phyloP scores from a whole-genome alignment of 2,797 vertebrate genomes.

The Danio kyathit region DNA sequence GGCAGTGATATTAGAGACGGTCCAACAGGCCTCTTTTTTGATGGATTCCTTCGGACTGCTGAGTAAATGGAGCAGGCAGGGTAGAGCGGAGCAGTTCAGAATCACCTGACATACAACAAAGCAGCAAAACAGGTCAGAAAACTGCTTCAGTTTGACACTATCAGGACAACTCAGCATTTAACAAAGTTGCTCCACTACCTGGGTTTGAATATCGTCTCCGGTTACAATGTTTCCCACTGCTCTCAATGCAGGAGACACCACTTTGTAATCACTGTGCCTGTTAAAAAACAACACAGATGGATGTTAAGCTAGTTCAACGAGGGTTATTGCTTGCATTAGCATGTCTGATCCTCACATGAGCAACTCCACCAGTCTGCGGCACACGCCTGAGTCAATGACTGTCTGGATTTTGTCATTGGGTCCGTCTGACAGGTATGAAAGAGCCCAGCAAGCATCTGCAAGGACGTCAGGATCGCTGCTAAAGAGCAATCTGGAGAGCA shows the following conservation, averaged over 20 bases:
- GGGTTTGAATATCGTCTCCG: constrained; percentile 92
- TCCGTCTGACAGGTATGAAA: constrained; percentile 92
- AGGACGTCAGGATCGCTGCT: constrained; percentile 90
- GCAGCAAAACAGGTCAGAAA: constrained; percentile 20
- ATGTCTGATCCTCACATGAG: constrained; percentile 83
- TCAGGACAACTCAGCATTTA: not conserved
- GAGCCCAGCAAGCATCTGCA: constrained; percentile 92
- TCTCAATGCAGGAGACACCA: constrained; percentile 91
- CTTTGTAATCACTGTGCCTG: constrained; percentile 93
- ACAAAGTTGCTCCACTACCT: constrained; percentile 75
- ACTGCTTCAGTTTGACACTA: not conserved
- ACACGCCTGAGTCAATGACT: constrained; percentile 92
- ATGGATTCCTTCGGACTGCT: constrained; percentile 93
- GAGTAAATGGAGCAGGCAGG: constrained; percentile 90
- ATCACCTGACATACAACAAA: constrained; percentile 81
- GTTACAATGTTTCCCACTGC: constrained; percentile 94
- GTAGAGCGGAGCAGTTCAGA: constrained; percentile 90
- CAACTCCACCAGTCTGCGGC: constrained; percentile 89
- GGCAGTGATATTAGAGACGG: constrained; percentile 92
- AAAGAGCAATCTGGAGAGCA: constrained; percentile 89
- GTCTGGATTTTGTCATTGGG: constrained; percentile 94
- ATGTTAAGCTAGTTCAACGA: not conserved
- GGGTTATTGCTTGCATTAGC: not conserved
- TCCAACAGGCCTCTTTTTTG: constrained; percentile 93
- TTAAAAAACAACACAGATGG: constrained; percentile 59